Conservation (phyloP, 37 sponge, comb jelly and placozoan genomes). For the Ianthella basta region DNA sequence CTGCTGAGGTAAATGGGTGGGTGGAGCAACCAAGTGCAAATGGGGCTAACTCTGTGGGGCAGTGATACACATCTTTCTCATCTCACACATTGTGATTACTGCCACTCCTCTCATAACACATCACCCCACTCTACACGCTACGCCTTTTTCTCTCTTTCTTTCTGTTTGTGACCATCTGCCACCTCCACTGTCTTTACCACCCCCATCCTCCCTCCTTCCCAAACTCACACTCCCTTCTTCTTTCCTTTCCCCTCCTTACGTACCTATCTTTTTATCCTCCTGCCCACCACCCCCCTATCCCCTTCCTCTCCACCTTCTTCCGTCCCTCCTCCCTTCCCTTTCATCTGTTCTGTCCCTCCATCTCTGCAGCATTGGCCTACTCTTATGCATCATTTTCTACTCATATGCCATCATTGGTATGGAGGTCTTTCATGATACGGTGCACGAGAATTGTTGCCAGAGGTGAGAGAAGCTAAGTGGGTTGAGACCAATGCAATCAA, state of each 20-base stretch:
- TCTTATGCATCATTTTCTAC: constrained; percentile 65
- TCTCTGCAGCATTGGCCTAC: constrained; percentile 38
- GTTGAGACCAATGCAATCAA: background rate
- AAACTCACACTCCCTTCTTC: too few species aligned
- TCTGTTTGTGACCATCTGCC: too few species aligned
- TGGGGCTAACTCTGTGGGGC: too few species aligned
- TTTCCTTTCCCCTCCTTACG: too few species aligned
- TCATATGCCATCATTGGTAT: constrained; percentile 85
- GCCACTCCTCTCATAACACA: too few species aligned
- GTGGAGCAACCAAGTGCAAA: background rate
- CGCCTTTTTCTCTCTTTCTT: background rate
- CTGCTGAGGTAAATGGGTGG: constrained; percentile 35
- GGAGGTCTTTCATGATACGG: constrained; percentile 60
- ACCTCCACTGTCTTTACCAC: background rate
- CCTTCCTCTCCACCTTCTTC: too few species aligned
- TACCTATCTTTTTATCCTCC: background rate
- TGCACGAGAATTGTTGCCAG: constrained; percentile 56
- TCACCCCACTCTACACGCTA: too few species aligned
- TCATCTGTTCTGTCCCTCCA: background rate
- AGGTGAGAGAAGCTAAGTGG: constrained; percentile 6
- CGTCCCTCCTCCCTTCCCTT: background rate
- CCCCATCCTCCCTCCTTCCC: background rate
- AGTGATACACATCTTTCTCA: too few species aligned
- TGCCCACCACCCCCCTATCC: too few species aligned
- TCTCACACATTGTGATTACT: too few species aligned